These are phyloP conservation scores for Tachycineta bicolor DNA, from an alignment of 2,113 vertebrate genomes.

Conservation along the genomic window DNA sequence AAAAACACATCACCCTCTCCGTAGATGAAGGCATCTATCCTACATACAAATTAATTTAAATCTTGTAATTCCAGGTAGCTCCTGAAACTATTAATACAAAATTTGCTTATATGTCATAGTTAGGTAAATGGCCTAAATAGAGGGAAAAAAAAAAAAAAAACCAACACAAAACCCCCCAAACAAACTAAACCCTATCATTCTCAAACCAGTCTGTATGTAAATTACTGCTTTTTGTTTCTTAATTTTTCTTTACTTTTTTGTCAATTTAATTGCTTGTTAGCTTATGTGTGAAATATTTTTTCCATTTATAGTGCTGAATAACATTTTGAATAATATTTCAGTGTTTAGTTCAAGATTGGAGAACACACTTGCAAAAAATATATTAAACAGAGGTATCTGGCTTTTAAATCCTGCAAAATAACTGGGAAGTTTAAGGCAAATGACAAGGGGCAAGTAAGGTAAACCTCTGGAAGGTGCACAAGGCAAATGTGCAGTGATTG, in stretches of 20 bases:
- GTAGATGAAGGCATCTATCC: not conserved
- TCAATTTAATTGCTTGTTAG: not conserved
- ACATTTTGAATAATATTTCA: not conserved
- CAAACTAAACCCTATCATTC: accelerated
- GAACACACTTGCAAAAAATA: not conserved
- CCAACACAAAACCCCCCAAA: accelerated
- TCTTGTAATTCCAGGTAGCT: not conserved
- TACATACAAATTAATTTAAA: not conserved
- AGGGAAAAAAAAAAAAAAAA: not conserved
- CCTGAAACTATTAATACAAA: not conserved
- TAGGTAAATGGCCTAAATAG: not conserved
- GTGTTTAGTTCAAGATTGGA: not conserved
- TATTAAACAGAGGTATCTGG: not conserved
- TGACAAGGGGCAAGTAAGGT: not conserved
- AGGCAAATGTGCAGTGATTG: not conserved
- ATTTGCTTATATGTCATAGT: not conserved
- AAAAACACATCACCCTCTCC: not conserved
- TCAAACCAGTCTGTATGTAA: accelerated
- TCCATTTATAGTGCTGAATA: not conserved
- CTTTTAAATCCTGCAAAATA: not conserved
- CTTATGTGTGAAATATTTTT: accelerated
- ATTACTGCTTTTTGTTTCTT: accelerated
- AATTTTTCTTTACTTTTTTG: not conserved
- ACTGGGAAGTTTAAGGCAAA: accelerated
- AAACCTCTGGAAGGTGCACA: not conserved